Evolutionary conservation across 2,113 vertebrate genomes (phyloP).

Genomic region (Seriola aureovittata): DNA sequence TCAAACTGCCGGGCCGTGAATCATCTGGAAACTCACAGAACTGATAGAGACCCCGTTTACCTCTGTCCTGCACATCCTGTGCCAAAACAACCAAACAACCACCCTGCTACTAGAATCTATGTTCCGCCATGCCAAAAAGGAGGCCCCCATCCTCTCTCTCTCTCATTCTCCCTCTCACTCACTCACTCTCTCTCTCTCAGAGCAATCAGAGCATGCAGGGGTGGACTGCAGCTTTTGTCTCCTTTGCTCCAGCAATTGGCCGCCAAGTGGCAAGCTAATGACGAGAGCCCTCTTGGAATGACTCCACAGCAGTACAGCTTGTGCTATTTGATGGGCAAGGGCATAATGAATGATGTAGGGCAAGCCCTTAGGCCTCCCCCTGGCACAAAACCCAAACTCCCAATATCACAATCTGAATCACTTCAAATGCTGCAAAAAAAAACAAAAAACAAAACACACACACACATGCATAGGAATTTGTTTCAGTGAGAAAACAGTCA

Average conservation of each 20-base stretch:
- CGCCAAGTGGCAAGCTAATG: conserved; percentile 86
- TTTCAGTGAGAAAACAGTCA: conserved; percentile 4
- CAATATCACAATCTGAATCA: conserved; percentile 55
- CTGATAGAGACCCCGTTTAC: conserved; percentile 72
- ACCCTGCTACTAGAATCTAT: conserved; percentile 67
- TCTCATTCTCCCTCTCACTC: conserved; percentile 35
- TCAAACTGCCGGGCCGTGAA: conserved; percentile 42
- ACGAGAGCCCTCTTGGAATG: conserved; percentile 74
- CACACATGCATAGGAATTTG: conserved; percentile 42
- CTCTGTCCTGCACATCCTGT: conserved; percentile 66
- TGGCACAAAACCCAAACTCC: conserved; percentile 56
- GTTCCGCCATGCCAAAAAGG: conserved; percentile 71
- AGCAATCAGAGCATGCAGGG: conserved; percentile 86
- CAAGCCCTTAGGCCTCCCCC: conserved; percentile 73
- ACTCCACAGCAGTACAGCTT: conserved; percentile 70
- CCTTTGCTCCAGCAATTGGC: conserved; percentile 82
- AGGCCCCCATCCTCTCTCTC: conserved; percentile 67
- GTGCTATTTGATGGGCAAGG: conserved; percentile 71
- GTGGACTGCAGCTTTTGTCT: conserved; percentile 82
- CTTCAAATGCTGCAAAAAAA: conserved; percentile 27
- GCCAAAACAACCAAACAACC: conserved; percentile 74
- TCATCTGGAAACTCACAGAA: conserved; percentile 46
- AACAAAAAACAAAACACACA: conserved; percentile 37
- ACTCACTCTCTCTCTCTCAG: conserved; percentile 53
- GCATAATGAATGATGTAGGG: conserved; percentile 80